Evolutionary conservation across 2,797 vertebrate genomes (phyloP), one percentile per base, ranked within the genome.

Genomic region (Dicrostonyx torquatus): DNA sequence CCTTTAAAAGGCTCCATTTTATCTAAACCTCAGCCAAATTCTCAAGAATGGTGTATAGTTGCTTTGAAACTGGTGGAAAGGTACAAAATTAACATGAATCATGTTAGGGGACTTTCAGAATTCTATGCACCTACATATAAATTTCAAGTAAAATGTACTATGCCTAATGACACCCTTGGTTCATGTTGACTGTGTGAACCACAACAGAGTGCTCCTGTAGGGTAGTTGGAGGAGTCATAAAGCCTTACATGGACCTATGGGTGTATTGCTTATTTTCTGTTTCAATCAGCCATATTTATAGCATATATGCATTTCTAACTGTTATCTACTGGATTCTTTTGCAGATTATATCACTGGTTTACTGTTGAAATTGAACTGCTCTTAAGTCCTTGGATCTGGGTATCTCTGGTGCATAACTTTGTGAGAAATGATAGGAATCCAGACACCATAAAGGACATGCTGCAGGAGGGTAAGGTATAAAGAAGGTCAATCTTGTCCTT

Each of bases 331-430:
- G 34, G 76, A 48, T 40, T 88, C 29, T 94, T 93, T 78, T 93
- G 17, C 70, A 75, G 58, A 72, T 62, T 20, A 26, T 13, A 79
- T 53, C n/a, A 85, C 26, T 87, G 76, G 62, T 50, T 95, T 79
- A 87, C 73, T 78, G 15, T 64, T 93, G 50, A 87, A 91, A 87
- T 91, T 50, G 66, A 89, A 87, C 80, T 94, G 10, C 13, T 91
- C 48, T 13, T 40, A 76, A 86, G 31, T 31, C 53, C 15, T 93
- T 92, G 45, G 40, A 48, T 72, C 58, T 13, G 62, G 14, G 84
- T 82, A 60, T 40, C 31, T 78, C 70, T 78, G n/a, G 34, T 48
- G 88, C 31, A 55, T 89, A 85, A 88, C 68, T 72, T 18, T 18
- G n/a, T 37, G 20, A 72, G n/a, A 72, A 22, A n/a, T 70, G 68